Evolutionary conservation across 2,113 vertebrate species (phyloP).

Genomic region (Ciconia maguari): DNA sequence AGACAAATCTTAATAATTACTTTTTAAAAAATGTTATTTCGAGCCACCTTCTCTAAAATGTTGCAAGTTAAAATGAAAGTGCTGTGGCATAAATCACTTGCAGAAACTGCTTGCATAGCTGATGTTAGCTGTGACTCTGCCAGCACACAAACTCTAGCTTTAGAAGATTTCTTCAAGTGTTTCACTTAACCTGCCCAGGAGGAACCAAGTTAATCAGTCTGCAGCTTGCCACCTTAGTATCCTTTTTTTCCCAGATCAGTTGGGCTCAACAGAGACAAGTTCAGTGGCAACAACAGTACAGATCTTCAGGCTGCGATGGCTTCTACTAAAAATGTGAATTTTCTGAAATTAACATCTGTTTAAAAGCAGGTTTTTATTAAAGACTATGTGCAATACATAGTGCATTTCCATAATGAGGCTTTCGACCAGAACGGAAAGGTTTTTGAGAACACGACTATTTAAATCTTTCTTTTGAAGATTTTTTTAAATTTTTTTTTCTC

Average conservation of each 20-base stretch:
- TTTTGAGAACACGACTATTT: neutral
- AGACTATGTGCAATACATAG: neutral
- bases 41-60: neutral
- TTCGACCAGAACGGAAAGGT: neutral
- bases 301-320: neutral
- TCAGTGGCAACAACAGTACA: neutral
- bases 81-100: neutral
- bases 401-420: neutral
- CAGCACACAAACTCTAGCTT: neutral
- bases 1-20: neutral
- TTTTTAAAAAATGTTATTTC: neutral
- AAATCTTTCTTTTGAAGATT: neutral
- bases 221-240: rapidly evolving
- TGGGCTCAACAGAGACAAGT: neutral
- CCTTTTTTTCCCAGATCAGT: neutral
- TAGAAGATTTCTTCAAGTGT: neutral
- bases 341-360: neutral
- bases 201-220: neutral
- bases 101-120: neutral
- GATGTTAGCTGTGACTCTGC: neutral
- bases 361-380: neutral
- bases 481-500: too few species aligned
- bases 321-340: neutral
- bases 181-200: neutral
- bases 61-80: neutral